A percentile compares a stretch with the other conserved stretches of the same genome.
Evolutionary conservation across 1,140 invertebrate species (phyloP).

Genomic region (Papilio helenus): DNA sequence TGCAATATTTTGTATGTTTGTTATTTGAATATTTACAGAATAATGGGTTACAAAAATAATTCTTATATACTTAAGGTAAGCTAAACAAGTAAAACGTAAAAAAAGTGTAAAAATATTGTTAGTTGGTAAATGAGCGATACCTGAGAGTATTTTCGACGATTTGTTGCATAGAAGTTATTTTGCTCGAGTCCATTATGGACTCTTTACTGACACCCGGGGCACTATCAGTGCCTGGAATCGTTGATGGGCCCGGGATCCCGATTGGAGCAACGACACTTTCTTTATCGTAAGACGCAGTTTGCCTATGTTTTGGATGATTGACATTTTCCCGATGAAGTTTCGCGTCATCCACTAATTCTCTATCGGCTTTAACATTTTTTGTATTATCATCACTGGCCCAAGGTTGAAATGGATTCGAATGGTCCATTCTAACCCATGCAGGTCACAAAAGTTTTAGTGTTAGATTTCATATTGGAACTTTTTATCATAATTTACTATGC

Average conservation of each 20-base stretch:
- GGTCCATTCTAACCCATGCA: slow-evolving; percentile 78
- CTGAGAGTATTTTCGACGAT: slow-evolving; percentile 80
- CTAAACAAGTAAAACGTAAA: slow-evolving; percentile 7
- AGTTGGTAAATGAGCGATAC: slow-evolving; percentile 52
- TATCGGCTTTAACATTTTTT: slow-evolving; percentile 77
- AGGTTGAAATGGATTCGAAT: slow-evolving; percentile 80
- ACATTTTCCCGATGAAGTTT: slow-evolving; percentile 83
- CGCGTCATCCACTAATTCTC: slow-evolving; percentile 80
- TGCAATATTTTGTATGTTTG: neutral
- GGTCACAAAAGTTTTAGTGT: slow-evolving; percentile 61
- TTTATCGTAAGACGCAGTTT: slow-evolving; percentile 82
- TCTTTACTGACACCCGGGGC: slow-evolving; percentile 56
- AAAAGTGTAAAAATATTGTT: slow-evolving; percentile 30
- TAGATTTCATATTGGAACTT: slow-evolving; percentile 75
- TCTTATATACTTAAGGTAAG: neutral
- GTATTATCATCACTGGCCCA: slow-evolving; percentile 76
- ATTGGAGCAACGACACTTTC: slow-evolving; percentile 74
- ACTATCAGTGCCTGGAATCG: slow-evolving; percentile 56
- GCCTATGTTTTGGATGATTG: slow-evolving; percentile 83
- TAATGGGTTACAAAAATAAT: neutral
- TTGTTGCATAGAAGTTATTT: slow-evolving; percentile 80
- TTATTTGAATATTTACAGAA: neutral
- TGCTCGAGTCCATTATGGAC: slow-evolving; percentile 76
- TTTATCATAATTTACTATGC: slow-evolving; percentile 74
- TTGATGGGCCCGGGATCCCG: slow-evolving; percentile 69